Evolutionary conservation across 2,113 vertebrate species (phyloP).

Genomic region (Mesitornis unicolor): DNA sequence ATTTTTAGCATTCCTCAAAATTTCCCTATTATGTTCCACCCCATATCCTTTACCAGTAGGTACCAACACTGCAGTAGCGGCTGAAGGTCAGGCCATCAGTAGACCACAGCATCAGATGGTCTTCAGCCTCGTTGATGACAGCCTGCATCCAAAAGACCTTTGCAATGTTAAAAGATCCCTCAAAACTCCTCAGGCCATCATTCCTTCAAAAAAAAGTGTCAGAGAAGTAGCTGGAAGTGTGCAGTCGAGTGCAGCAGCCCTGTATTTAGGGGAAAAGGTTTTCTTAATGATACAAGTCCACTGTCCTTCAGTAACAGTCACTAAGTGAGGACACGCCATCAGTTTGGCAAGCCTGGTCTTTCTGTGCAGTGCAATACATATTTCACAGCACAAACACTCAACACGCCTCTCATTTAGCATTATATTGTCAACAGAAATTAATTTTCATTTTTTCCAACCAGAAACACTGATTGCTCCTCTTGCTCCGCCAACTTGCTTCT

Average conservation of each 20-base stretch:
- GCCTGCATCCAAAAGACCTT: not conserved
- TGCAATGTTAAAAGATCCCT: not conserved
- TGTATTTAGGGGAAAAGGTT: not conserved
- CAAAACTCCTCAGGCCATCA: not conserved
- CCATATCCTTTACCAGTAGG: not conserved
- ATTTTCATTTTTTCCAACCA: not conserved
- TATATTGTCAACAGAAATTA: not conserved
- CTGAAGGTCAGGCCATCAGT: not conserved
- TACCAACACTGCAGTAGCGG: not conserved
- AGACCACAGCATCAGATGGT: not conserved
- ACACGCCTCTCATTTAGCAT: not conserved
- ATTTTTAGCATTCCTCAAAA: not conserved
- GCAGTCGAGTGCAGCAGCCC: not conserved
- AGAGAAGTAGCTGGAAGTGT: not conserved
- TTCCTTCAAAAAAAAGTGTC: accelerated
- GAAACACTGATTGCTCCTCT: not conserved
- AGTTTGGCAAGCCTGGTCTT: not conserved
- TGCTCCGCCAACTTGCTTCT: not conserved
- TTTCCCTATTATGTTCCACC: not conserved
- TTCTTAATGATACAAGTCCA: not conserved
- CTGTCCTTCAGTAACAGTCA: not conserved
- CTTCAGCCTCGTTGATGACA: not conserved
- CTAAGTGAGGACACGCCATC: not conserved
- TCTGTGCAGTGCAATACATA: not conserved
- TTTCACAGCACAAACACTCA: not conserved